A percentile compares a stretch with the other conserved stretches of the same genome.
phyloP scores from a whole-genome alignment of 1,140 invertebrate species.

The Stegodyphus dumicola region DNA sequence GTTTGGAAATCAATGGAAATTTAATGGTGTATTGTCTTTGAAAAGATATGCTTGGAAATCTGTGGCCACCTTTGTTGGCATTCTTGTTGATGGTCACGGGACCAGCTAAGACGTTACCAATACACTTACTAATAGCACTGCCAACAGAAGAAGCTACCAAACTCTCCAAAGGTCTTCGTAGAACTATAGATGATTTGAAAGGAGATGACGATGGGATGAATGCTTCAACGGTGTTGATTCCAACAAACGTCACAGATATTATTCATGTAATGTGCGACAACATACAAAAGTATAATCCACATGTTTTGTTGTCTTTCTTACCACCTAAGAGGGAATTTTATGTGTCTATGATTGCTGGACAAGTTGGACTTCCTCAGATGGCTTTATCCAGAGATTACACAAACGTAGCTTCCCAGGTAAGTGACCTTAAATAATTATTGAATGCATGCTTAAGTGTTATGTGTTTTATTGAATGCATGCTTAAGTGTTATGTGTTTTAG shows the following conservation, averaged over 20 bases:
- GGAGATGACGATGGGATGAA: conserved; percentile 31
- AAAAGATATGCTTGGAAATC: no score
- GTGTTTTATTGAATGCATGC: no score
- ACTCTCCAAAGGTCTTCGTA: conserved; percentile 30
- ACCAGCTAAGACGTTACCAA: conserved; percentile 6
- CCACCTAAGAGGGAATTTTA: conserved; percentile 27
- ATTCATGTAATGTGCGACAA: conserved; percentile 37
- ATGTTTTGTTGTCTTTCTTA: conserved; percentile 26
- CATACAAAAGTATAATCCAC: conserved; percentile 20
- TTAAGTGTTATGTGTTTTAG: no score
- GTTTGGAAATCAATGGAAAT: no score
- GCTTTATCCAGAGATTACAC: conserved; percentile 39
- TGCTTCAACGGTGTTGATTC: conserved; percentile 15
- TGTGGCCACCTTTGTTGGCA: no score
- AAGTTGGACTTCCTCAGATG: conserved; percentile 30
- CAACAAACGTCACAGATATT: conserved; percentile 6
- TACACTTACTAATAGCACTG: conserved; percentile 38
- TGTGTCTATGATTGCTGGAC: conserved; percentile 35
- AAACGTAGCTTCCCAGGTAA: conserved; percentile 24
- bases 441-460: no score
- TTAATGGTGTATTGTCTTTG: no score
- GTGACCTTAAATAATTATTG: background rate
- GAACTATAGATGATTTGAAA: conserved; percentile 36
- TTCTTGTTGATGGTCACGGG: background rate
- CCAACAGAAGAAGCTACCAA: conserved; percentile 28